These are phyloP conservation scores for Sebastes reedi DNA, from an alignment of 2,797 vertebrate species.

Conservation along the genomic window DNA sequence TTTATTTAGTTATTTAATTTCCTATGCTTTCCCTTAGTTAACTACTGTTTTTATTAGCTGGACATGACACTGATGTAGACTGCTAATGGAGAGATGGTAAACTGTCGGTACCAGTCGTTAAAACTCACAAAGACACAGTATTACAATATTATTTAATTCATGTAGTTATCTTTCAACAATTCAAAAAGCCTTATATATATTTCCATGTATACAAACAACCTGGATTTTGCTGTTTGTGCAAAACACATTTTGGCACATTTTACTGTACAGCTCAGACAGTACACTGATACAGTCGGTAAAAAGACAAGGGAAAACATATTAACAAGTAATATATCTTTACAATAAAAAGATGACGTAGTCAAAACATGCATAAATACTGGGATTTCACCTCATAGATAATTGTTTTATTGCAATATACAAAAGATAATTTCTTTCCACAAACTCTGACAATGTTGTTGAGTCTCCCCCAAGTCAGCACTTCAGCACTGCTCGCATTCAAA, in stretches of 20 bases:
- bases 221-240: conserved; percentile 18
- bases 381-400: neutral
- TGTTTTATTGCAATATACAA: conserved; percentile 10
- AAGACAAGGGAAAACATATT: neutral
- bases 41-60: too few relatives aligned
- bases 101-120: neutral
- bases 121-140: conserved; percentile 1
- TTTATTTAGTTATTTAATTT: too few relatives aligned
- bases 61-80: too few relatives aligned
- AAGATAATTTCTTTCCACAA: neutral
- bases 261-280: neutral
- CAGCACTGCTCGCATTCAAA: neutral
- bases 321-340: neutral
- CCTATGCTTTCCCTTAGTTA: too few relatives aligned
- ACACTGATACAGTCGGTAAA: neutral
- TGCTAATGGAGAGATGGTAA: neutral
- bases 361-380: conserved; percentile 17
- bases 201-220: conserved; percentile 31
- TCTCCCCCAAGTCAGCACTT: neutral
- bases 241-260: conserved; percentile 9
- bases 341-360: neutral
- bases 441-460: neutral
- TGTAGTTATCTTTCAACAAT: conserved; percentile 13
- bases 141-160: conserved; percentile 48
- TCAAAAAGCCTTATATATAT: conserved; percentile 13